phyloP scores from a whole-genome alignment of 2,888 invertebrate genomes.

The Trichopoda pennipes region DNA sequence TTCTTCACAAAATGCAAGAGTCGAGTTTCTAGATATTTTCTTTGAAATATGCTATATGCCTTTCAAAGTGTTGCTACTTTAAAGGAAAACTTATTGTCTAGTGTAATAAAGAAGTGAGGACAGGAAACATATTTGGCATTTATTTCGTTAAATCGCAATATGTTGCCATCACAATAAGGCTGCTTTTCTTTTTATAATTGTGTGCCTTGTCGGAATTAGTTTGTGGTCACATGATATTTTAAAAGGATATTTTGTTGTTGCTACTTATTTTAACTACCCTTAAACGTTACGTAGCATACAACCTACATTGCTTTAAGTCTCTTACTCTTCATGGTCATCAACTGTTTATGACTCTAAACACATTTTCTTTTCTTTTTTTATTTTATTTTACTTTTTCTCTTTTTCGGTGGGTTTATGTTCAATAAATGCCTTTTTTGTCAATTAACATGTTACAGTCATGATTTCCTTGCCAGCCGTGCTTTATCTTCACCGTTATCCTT shows the following conservation, averaged over 20 bases:
- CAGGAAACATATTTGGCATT: conserved; percentile 25
- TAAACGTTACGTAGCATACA: neutral
- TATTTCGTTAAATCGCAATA: conserved; percentile 56
- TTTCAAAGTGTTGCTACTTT: neutral
- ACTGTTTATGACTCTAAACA: conserved; percentile 47
- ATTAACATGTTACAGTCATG: conserved; percentile 54
- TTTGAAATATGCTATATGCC: neutral
- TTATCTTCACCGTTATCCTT: conserved; percentile 61
- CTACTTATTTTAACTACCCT: conserved; percentile 15
- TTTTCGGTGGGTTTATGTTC: neutral
- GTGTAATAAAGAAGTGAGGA: neutral
- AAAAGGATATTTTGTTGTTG: conserved; percentile 7
- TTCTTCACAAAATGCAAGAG: no score
- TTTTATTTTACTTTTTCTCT: conserved; percentile 27
- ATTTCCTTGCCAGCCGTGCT: conserved; percentile 62
- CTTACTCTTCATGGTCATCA: conserved; percentile 9
- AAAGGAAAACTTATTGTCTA: neutral
- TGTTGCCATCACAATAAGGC: conserved; percentile 66
- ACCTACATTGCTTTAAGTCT: neutral
- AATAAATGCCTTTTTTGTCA: conserved; percentile 29
- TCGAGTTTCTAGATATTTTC: no score
- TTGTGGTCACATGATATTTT: conserved; percentile 42
- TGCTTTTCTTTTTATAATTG: conserved; percentile 41
- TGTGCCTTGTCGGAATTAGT: conserved; percentile 20
- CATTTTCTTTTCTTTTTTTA: conserved; percentile 40